Percentiles rank a stretch among this genome's conserved stretches.
phyloP scores from a whole-genome alignment of 1,140 invertebrate species.

The Zelostemma sp. region DNA sequence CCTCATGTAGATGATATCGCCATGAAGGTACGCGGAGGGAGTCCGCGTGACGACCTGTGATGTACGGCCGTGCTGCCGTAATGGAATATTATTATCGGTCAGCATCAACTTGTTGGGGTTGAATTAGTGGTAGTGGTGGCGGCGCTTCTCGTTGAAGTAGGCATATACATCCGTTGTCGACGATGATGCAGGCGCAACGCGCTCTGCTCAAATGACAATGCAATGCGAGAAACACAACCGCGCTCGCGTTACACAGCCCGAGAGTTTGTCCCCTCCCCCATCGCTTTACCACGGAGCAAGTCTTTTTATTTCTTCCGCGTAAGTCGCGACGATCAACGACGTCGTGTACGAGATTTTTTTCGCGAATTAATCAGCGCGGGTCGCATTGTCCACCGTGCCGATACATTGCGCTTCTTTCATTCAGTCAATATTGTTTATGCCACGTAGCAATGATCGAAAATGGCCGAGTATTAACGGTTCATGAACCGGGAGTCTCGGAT shows the following conservation, averaged over 20 bases:
- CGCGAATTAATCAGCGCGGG: constrained; percentile 29
- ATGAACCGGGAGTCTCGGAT: constrained; percentile 6
- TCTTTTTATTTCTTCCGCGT: constrained; percentile 41
- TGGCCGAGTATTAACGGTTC: constrained; percentile 10
- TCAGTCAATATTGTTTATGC: constrained; percentile 19
- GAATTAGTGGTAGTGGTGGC: constrained; percentile 55
- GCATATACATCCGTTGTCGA: constrained; percentile 46
- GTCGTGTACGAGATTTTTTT: constrained; percentile 30
- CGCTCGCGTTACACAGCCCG: constrained; percentile 31
- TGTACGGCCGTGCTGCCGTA: constrained; percentile 61
- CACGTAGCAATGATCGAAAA: constrained; percentile 7
- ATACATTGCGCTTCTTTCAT: constrained; percentile 15
- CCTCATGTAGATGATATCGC: constrained; percentile 68
- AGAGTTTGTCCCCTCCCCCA: constrained; percentile 21
- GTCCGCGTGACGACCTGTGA: constrained; percentile 61
- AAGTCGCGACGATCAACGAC: constrained; percentile 16
- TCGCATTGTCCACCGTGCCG: constrained; percentile 20
- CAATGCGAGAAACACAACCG: constrained; percentile 45
- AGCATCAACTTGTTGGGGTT: constrained; percentile 64
- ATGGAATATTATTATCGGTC: constrained; percentile 71
- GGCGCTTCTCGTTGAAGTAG: constrained; percentile 35
- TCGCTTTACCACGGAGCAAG: constrained; percentile 9
- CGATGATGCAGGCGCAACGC: constrained; percentile 22
- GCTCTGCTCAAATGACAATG: constrained; percentile 42
- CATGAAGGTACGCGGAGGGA: constrained; percentile 55